Conservation (phyloP, 2,797 vertebrate genomes). For the Peromyscus eremicus region DNA sequence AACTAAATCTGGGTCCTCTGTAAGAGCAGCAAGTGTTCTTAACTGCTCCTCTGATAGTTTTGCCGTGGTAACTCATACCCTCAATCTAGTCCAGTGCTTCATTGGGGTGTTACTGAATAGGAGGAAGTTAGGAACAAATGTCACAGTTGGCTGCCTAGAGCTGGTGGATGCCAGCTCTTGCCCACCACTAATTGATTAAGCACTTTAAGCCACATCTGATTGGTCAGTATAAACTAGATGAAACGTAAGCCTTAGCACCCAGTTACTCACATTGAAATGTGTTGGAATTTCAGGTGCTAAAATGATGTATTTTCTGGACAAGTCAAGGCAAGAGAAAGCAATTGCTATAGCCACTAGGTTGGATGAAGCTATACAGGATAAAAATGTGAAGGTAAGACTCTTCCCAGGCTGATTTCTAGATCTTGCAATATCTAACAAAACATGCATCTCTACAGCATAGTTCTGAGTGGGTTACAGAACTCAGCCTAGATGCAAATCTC, state of each 20-base stretch:
- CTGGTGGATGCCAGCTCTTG: not conserved
- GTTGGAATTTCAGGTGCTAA: constrained; percentile 88
- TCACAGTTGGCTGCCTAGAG: not conserved
- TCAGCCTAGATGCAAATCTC: not conserved
- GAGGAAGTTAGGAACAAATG: not conserved
- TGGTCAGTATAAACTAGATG: not conserved
- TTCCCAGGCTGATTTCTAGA: not conserved
- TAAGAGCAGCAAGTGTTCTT: not conserved
- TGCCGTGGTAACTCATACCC: not conserved
- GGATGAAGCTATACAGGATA: constrained; percentile 89
- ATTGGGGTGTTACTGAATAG: not conserved
- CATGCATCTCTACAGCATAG: not conserved
- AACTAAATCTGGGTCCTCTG: not conserved
- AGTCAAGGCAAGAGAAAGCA: constrained; percentile 91
- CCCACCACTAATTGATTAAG: not conserved
- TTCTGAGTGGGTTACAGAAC: constrained; percentile 15
- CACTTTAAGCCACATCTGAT: not conserved
- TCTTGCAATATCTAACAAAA: not conserved
- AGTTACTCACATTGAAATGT: constrained; percentile 58
- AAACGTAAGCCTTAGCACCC: not conserved
- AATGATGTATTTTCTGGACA: constrained; percentile 92
- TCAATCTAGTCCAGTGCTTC: not conserved
- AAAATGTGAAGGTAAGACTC: constrained; percentile 90
- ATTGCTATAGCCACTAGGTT: constrained; percentile 89
- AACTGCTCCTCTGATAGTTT: not conserved